phyloP scores from a whole-genome alignment of 53 echinoderm and acorn worm species.

The Crossaster papposus region DNA sequence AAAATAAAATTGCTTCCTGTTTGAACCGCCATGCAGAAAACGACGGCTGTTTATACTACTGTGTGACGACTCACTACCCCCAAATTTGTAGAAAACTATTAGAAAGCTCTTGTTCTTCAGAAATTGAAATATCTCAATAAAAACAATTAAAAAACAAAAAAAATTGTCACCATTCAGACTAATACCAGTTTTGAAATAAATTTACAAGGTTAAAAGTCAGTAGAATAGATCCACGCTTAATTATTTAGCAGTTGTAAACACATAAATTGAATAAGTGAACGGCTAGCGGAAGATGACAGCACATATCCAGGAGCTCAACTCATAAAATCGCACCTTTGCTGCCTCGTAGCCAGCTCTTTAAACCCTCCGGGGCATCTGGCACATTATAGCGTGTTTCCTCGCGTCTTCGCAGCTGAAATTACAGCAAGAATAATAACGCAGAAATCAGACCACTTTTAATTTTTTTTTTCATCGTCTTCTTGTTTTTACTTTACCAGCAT shows the following conservation, averaged over 20 bases:
- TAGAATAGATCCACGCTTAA: not conserved
- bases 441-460: constrained; percentile 10
- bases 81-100: too few species aligned
- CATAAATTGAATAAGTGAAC: too few species aligned
- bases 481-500: not conserved
- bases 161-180: not conserved
- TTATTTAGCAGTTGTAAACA: too few species aligned
- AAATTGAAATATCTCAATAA: too few species aligned
- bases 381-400: constrained; percentile 45
- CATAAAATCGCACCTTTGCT: not conserved
- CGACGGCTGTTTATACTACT: not conserved
- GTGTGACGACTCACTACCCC: not conserved
- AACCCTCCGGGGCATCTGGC: constrained; percentile 49
- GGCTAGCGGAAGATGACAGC: constrained; percentile 5
- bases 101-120: too few species aligned
- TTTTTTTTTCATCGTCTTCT: too few species aligned
- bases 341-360: not conserved
- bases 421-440: constrained; percentile 53
- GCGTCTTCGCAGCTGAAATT: constrained; percentile 44
- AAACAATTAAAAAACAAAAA: too few species aligned
- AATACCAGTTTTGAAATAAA: not conserved
- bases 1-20: not conserved
- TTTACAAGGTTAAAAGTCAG: not conserved
- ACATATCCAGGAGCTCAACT: constrained; percentile 5
- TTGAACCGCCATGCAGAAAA: not conserved